Evolutionary conservation across 2,797 vertebrate genomes (phyloP).

Genomic region (Poecile montanus): DNA sequence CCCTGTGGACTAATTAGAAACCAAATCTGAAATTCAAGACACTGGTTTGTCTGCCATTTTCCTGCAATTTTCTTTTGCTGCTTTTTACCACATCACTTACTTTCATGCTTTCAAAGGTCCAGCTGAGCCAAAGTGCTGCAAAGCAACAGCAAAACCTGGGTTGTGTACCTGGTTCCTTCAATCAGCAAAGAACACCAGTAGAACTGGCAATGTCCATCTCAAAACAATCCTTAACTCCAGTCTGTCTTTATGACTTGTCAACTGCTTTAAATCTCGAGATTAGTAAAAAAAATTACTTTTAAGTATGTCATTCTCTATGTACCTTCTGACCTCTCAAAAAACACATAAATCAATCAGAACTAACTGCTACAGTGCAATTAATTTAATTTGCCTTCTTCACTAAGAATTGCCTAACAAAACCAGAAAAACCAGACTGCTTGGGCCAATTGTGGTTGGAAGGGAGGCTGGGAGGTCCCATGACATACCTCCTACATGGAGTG

Average conservation of each 20-base stretch:
- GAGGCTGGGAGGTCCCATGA: background rate
- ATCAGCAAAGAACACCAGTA: background rate
- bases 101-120: background rate
- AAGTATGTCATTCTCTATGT: background rate
- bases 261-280: accelerated
- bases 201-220: background rate
- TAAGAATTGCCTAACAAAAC: background rate
- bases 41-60: background rate
- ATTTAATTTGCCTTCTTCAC: background rate
- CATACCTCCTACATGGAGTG: background rate
- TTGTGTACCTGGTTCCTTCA: background rate
- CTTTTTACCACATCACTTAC: background rate
- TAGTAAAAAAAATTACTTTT: background rate
- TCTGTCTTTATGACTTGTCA: background rate
- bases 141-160: background rate
- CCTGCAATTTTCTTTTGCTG: background rate
- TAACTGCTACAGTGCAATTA: background rate
- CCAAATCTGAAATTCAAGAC: background rate
- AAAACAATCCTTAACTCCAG: background rate
- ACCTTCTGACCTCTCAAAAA: background rate
- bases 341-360: background rate
- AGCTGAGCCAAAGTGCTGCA: background rate
- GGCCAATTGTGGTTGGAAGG: background rate
- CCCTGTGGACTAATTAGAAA: background rate
- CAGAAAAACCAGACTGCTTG: background rate